phyloP scores from a whole-genome alignment of 2,797 vertebrate species.

The Cirrhinus mrigala region DNA sequence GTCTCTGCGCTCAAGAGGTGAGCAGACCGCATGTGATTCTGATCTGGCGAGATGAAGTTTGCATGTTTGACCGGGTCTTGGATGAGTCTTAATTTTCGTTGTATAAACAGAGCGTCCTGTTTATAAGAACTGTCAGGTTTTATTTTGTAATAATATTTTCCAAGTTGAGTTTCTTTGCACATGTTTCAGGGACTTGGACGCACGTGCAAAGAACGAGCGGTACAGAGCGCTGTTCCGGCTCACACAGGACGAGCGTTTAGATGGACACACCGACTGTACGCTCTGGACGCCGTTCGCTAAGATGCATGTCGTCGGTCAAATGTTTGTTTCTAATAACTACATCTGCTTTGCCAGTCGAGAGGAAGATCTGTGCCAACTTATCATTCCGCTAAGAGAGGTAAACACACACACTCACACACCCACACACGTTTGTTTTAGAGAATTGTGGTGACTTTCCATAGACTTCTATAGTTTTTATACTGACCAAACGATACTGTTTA shows the following conservation, averaged over 20 bases:
- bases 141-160: not conserved
- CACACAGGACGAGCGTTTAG: conserved; percentile 90
- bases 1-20: conserved; percentile 94
- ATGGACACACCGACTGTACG: conserved; percentile 95
- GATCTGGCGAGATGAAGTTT: too few relatives aligned
- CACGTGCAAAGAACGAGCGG: conserved; percentile 93
- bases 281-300: conserved; percentile 96
- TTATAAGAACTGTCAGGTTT: not conserved
- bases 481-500: too few relatives aligned
- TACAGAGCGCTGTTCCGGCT: conserved; percentile 91
- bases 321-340: conserved; percentile 98
- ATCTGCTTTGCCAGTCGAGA: conserved; percentile 96
- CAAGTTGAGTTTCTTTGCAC: not conserved
- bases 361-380: conserved; percentile 92
- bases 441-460: too few relatives aligned
- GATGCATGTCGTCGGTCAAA: conserved; percentile 93
- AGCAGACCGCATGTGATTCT: too few relatives aligned
- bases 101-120: not conserved
- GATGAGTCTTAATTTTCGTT: not conserved
- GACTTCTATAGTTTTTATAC: too few relatives aligned
- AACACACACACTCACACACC: conserved; percentile 2
- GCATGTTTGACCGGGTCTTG: too few relatives aligned
- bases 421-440: too few relatives aligned
- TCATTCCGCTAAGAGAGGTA: conserved; percentile 95
- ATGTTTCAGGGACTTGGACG: conserved; percentile 88